Base-by-base conservation (phyloP, 2,113 vertebrate species). In the Rhinopomastus cyanomelas region DNA sequence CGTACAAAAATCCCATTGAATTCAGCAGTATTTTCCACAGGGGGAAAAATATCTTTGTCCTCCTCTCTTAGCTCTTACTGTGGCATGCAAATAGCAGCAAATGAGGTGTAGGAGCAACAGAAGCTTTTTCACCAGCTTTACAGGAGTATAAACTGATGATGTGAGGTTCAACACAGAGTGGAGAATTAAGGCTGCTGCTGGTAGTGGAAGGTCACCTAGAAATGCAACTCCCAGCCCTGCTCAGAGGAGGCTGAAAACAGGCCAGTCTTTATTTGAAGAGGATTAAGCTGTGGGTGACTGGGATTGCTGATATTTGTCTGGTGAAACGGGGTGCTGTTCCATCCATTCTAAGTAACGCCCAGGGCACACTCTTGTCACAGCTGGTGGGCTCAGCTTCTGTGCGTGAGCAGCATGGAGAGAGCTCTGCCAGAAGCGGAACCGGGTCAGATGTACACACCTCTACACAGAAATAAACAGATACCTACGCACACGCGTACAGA, bases 121-220 rank as follows among this genome's bases (percentile, higher is more conserved):
- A 46, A 84, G 52, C 39, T 64, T 94, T 94, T 86, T 69, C n/a
- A 81, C 22, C 34, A 77, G 51, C 64, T 91, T 91, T 71, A 77
- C 11, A 74, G 8, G 29, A 44, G 27, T n/a, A 88, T 36, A 74
- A 88, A 88, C 65, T 72, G 52, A 73, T 48, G 30, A 15, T n/a
- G 30, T 51, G 59, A 72, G 13, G 69, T 81, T 75, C 66, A 72
- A 60, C 37, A n/a, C 53, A 61, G 39, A 74, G 18, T 12, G 14
- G 18, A 73, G 52, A 89, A 85, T 42, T 46, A 72, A 88, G 66
- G 19, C 49, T 88, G 42, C 29, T 84, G 57, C 69, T 81, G 65
- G 59, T 53, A 84, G 20, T 25, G 5, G 62, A 80, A 91, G 53
- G 69, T 88, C 82, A 93, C 76, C 49, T 52, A 71, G 18, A 81